Percentiles rank a stretch among this genome's conserved stretches.
Conservation (phyloP, 2,797 vertebrate genomes). For the Pseudochirops corinnae region DNA sequence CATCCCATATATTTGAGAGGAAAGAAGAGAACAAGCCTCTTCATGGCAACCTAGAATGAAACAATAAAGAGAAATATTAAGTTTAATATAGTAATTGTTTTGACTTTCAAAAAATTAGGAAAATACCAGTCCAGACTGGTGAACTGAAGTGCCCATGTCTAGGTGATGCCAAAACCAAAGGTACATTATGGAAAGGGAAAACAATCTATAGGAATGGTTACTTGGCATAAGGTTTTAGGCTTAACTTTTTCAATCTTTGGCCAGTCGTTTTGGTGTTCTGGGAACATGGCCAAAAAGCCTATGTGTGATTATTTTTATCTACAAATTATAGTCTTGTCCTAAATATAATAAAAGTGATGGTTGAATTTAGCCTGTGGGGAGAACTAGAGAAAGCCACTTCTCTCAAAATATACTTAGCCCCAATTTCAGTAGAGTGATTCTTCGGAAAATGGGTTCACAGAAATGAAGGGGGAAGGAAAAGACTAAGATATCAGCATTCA, state of each 20-base stretch:
- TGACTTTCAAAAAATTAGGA: constrained; percentile 25
- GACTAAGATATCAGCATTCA: background rate
- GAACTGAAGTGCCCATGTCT: background rate
- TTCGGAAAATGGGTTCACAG: background rate
- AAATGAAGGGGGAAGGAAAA: background rate
- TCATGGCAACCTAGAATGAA: background rate
- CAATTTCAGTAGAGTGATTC: background rate
- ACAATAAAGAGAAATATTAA: background rate
- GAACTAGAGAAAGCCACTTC: background rate
- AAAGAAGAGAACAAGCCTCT: constrained; percentile 16
- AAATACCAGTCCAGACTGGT: constrained; percentile 17
- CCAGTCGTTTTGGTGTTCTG: background rate
- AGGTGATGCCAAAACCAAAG: background rate
- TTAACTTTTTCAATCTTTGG: background rate
- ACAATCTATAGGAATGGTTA: background rate
- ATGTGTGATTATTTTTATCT: background rate
- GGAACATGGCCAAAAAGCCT: background rate
- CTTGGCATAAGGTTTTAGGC: background rate
- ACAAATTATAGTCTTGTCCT: background rate
- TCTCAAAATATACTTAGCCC: background rate
- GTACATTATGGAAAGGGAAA: background rate
- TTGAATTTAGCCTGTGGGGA: background rate
- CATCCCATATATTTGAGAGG: constrained; percentile 6
- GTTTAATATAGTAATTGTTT: background rate
- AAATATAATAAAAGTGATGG: background rate